A percentile compares a stretch with the other conserved stretches of the same genome.
These are phyloP conservation scores for Zeus faber DNA, from an alignment of 2,113 vertebrate genomes.

Conservation along the genomic window DNA sequence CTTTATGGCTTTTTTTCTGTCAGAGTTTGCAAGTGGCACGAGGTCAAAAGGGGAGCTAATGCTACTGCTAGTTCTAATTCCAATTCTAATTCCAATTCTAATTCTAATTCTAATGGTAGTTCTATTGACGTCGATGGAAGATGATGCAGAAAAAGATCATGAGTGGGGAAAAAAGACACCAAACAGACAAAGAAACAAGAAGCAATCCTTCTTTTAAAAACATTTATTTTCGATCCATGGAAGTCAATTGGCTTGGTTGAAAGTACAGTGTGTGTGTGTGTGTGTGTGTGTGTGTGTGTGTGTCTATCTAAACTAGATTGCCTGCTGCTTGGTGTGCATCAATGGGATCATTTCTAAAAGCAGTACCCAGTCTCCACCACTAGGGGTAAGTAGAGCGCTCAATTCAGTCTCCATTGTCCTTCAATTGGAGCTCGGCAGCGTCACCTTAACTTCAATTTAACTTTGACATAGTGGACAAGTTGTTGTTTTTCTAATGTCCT, in stretches of 20 bases:
- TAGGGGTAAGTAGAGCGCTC: conserved; percentile 39
- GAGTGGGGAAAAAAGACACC: background rate
- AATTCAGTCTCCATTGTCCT: background rate
- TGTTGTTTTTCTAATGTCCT: too few relatives aligned
- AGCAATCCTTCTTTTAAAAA: conserved; percentile 13
- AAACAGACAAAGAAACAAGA: background rate
- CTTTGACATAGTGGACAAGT: too few relatives aligned
- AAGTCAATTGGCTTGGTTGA: conserved; percentile 16
- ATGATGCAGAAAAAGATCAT: too few relatives aligned
- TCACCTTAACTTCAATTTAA: too few relatives aligned
- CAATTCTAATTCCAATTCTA: too few relatives aligned
- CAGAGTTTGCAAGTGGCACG: too few relatives aligned
- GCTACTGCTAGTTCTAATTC: too few relatives aligned
- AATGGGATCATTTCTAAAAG: conserved; percentile 15
- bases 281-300: conserved; percentile 4
- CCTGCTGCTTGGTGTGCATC: background rate
- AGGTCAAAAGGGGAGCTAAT: too few relatives aligned
- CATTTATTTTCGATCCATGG: conserved; percentile 38
- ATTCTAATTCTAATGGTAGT: too few relatives aligned
- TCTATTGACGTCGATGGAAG: too few relatives aligned
- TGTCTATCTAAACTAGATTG: background rate
- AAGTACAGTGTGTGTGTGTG: conserved; percentile 9
- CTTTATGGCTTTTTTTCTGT: too few relatives aligned
- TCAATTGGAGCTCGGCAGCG: too few relatives aligned
- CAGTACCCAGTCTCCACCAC: conserved; percentile 26